Percentiles rank a stretch among this genome's conserved stretches.
These are phyloP conservation scores for Brachyrhaphis roseni DNA, from an alignment of 2,797 vertebrate genomes.

Conservation along the genomic window DNA sequence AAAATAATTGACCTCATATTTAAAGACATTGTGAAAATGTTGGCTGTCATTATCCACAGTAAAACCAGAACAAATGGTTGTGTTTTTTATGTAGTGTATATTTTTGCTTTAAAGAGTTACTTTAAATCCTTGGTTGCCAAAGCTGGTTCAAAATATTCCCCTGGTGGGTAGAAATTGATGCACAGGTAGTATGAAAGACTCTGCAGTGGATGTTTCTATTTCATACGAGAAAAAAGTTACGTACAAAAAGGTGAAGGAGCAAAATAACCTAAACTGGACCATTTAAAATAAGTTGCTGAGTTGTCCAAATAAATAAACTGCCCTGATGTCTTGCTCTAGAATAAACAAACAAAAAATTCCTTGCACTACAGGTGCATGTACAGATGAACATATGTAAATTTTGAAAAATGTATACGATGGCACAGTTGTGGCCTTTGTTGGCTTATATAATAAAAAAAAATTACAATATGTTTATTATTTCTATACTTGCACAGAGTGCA, in stretches of 20 bases:
- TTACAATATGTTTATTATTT: conserved; percentile 74
- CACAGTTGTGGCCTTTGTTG: conserved; percentile 60
- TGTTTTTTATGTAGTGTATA: not conserved
- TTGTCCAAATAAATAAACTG: conserved; percentile 26
- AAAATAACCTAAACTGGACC: conserved; percentile 26
- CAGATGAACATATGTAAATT: conserved; percentile 77
- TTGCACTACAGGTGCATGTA: conserved; percentile 68
- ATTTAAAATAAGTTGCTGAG: conserved; percentile 41
- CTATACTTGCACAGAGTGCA: conserved; percentile 78
- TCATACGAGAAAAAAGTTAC: not conserved
- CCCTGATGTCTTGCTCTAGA: conserved; percentile 24
- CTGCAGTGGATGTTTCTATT: not conserved
- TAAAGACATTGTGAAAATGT: not conserved
- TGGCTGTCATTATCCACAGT: not conserved
- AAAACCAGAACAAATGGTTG: not conserved
- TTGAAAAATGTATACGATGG: conserved; percentile 74
- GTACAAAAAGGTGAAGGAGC: not conserved
- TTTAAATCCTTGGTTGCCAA: not conserved
- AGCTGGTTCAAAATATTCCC: not conserved
- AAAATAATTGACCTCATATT: not conserved
- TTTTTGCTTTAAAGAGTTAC: not conserved
- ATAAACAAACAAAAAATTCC: conserved; percentile 30
- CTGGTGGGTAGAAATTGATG: not conserved
- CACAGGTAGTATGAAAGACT: not conserved
- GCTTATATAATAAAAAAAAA: conserved; percentile 72